Evolutionary conservation across 1,140 invertebrate genomes (phyloP).

Genomic region (Scaptodrosophila lebanonensis): DNA sequence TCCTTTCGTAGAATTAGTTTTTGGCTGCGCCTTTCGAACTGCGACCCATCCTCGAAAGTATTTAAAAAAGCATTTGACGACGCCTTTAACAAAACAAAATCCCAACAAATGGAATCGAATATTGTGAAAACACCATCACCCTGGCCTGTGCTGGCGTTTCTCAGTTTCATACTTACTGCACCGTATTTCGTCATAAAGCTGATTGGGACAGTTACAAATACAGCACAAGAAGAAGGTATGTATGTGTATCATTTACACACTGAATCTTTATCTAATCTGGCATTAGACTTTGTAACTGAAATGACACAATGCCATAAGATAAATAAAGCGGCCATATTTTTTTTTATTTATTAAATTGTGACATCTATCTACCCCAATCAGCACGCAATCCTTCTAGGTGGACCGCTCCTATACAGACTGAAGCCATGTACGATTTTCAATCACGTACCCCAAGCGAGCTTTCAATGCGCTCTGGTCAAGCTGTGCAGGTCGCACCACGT

Average conservation of each 20-base stretch:
- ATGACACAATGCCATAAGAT: too few relatives aligned
- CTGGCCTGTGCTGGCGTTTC: constrained; percentile 88
- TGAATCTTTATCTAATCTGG: constrained; percentile 75
- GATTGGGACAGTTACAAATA: constrained; percentile 81
- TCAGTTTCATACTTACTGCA: constrained; percentile 90
- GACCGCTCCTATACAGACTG: constrained; percentile 85
- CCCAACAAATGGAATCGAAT: constrained; percentile 23
- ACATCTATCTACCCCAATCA: too few relatives aligned
- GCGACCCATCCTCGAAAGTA: constrained; percentile 76
- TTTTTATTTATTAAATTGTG: constrained; percentile 2
- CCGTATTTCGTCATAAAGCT: constrained; percentile 95
- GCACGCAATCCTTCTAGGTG: constrained; percentile 83
- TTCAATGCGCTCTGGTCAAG: constrained; percentile 86
- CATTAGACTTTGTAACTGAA: constrained; percentile 53
- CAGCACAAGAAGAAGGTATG: constrained; percentile 79
- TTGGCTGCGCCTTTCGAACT: constrained; percentile 66
- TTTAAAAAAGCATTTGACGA: constrained; percentile 81
- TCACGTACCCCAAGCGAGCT: constrained; percentile 86
- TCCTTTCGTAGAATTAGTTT: constrained; percentile 67
- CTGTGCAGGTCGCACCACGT: constrained; percentile 88
- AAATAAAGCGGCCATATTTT: constrained; percentile 21
- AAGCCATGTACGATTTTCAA: constrained; percentile 87
- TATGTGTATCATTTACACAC: constrained; percentile 44
- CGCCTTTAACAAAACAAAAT: constrained; percentile 70
- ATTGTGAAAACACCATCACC: constrained; percentile 76